Conservation (phyloP, 2,797 vertebrate genomes). For the Tragelaphus eurycerus region DNA sequence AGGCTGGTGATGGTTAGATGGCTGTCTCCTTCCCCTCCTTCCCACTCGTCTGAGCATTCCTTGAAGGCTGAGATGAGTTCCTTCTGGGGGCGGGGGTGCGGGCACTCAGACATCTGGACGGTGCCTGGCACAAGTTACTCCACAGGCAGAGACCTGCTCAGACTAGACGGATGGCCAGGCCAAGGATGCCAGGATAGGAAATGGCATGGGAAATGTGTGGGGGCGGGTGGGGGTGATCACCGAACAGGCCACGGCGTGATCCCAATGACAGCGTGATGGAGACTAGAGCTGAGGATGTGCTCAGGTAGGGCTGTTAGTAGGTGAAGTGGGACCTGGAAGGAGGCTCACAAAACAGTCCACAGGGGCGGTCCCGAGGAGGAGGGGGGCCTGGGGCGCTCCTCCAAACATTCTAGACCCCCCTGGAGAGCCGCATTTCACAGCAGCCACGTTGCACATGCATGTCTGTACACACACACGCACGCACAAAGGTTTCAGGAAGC, state of each 20-base stretch:
- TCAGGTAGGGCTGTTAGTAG: fast-evolving
- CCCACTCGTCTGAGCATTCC: not conserved
- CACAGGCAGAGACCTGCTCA: not conserved
- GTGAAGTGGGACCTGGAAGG: not conserved
- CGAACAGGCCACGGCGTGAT: not conserved
- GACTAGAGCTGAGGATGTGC: not conserved
- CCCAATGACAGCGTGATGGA: fast-evolving
- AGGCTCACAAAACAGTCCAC: not conserved
- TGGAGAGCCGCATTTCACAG: not conserved
- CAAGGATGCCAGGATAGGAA: no score
- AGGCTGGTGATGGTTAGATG: fast-evolving
- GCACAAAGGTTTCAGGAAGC: not conserved
- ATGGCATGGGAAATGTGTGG: not conserved
- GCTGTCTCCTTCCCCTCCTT: not conserved
- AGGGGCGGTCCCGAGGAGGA: not conserved
- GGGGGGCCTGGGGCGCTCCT: no score
- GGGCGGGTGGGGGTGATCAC: not conserved
- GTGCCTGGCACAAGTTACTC: not conserved
- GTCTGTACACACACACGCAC: not conserved
- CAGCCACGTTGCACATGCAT: not conserved
- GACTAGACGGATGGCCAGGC: not conserved
- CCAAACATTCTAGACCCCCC: not conserved
- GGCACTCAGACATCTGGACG: not conserved
- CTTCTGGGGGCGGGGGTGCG: not conserved
- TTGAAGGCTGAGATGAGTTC: not conserved